Base-by-base conservation (phyloP, 2,113 vertebrate species). In the Trinectes maculatus region DNA sequence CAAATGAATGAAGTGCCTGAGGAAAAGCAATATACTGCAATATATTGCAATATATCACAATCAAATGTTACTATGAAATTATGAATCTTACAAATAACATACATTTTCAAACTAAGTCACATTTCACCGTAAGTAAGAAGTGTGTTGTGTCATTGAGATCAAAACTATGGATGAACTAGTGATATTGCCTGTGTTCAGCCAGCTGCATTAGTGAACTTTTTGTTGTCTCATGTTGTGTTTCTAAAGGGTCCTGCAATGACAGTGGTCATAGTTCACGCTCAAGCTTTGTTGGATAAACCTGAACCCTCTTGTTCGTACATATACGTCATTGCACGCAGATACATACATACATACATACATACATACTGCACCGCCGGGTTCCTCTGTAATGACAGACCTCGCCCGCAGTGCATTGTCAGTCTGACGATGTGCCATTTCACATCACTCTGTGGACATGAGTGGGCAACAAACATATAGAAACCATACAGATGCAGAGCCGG, bases 361-460 rank as follows among this genome's bases (percentile, higher is more conserved):
- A 55, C 61, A 62, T 39, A 34, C 29, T 25, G 18, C 58, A 65
- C 61, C 42, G 62, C 61, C 42, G 62, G 43, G 28, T 44, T 64
- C 37, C 44, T 70, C 47, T 47, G 52, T 74, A 54, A 77, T 77
- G 77, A 83, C 77, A 77, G 59, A 76, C 66, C 34, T 82, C 39
- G 85, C 86, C 88, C 48, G 64, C 77, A 83, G 88, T 81, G 19
- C 40, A 57, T 61, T 81, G 82, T 71, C 74, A 39, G 40, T 71
- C 83, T 80, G 82, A 84, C 75, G 48, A 80, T 80, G 85, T 87
- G 86, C 85, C 86, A 88, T 84, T 83, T 85, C 81, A 55, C 79
- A 88, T 90, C 85, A 87, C 63, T 87, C 80, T 28, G 57, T 19
- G 6, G 63, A 66, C 72, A 77, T 70, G 81, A 86, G 71, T 48